phyloP scores from a whole-genome alignment of 2,797 vertebrate genomes.

The Sebastes diaconus region DNA sequence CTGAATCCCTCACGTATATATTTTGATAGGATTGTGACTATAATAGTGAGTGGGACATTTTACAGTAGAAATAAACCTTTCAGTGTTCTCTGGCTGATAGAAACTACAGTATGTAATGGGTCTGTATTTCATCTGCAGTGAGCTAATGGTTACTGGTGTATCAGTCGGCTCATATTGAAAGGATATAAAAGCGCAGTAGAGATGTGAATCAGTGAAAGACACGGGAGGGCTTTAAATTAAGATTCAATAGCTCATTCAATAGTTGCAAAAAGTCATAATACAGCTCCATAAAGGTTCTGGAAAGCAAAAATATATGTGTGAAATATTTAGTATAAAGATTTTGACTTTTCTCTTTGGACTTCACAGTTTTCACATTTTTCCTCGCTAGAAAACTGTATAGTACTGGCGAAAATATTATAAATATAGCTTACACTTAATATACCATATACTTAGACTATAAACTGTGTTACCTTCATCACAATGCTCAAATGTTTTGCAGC shows the following conservation, averaged over 20 bases:
- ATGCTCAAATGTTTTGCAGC: too few species aligned
- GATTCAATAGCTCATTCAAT: not conserved
- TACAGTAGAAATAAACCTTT: not conserved
- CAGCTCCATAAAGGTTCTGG: not conserved
- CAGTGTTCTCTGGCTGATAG: not conserved
- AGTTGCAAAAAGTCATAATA: not conserved
- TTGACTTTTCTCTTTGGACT: not conserved
- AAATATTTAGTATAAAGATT: not conserved
- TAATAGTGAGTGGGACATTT: not conserved
- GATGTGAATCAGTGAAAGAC: not conserved
- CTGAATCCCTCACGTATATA: not conserved
- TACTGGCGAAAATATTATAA: too few species aligned
- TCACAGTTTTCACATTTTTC: not conserved
- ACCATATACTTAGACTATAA: too few species aligned
- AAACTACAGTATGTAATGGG: not conserved
- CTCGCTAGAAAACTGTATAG: not conserved
- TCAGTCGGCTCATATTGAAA: not conserved
- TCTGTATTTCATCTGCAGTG: not conserved
- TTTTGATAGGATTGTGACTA: not conserved
- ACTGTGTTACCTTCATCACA: too few species aligned
- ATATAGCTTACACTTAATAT: too few species aligned
- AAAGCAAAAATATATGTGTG: not conserved
- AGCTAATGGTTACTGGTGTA: rapidly evolving
- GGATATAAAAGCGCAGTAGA: not conserved
- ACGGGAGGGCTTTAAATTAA: not conserved